Evolutionary conservation across 2,797 vertebrate genomes (phyloP).

Genomic region (Octomys mimax): DNA sequence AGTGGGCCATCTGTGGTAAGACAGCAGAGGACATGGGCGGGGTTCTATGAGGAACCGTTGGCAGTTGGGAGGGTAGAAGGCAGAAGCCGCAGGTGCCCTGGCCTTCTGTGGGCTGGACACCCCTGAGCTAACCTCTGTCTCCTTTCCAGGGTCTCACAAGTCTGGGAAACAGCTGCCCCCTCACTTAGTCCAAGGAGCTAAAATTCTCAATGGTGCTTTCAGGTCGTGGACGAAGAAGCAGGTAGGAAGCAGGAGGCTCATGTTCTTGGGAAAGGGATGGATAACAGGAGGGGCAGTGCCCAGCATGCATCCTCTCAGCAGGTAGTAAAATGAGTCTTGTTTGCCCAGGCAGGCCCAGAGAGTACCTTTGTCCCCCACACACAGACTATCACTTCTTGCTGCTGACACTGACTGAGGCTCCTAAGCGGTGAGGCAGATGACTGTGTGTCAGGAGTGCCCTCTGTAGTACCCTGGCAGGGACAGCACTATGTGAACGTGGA

Average conservation of each 20-base stretch:
- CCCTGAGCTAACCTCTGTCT: background rate
- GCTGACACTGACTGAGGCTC: too few relatives aligned
- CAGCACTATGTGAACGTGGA: background rate
- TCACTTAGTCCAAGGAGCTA: slow-evolving; percentile 98
- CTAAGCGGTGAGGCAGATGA: background rate
- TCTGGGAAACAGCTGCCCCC: slow-evolving; percentile 96
- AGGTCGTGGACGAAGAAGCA: slow-evolving; percentile 99
- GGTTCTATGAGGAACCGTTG: slow-evolving; percentile 77
- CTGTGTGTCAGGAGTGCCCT: background rate
- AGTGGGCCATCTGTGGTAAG: background rate
- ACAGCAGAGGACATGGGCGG: background rate
- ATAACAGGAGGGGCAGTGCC: background rate
- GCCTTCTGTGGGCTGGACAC: background rate
- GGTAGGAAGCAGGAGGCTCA: slow-evolving; percentile 86
- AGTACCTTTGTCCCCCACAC: background rate
- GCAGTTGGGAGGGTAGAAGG: slow-evolving; percentile 65
- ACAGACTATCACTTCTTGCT: background rate
- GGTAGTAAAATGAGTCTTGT: background rate
- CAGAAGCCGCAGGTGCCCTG: background rate
- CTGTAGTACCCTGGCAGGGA: background rate
- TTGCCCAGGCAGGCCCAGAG: background rate
- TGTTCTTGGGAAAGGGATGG: background rate
- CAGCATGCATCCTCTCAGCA: background rate
- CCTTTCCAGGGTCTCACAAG: slow-evolving; percentile 95
- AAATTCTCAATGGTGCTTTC: slow-evolving; percentile 99